Evolutionary conservation across 2,113 vertebrate genomes (phyloP).

Genomic region (Pteronura brasiliensis): DNA sequence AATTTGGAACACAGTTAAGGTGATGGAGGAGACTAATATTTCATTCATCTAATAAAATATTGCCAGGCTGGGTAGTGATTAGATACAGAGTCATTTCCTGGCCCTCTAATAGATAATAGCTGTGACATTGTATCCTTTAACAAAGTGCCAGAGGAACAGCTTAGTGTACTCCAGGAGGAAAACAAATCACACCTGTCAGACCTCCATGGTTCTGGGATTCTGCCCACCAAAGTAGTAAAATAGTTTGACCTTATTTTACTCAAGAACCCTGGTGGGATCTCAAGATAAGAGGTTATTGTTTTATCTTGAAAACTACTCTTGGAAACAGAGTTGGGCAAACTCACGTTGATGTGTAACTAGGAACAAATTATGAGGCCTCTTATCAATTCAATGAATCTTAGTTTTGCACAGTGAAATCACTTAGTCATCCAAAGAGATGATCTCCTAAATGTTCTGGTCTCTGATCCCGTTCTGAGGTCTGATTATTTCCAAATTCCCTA

Average conservation of each 20-base stretch:
- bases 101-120: slow-evolving; percentile 41
- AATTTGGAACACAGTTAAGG: slow-evolving; percentile 55
- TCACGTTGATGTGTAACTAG: not conserved
- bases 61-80: slow-evolving; percentile 31
- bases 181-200: slow-evolving; percentile 44
- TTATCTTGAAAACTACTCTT: not conserved
- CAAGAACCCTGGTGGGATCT: slow-evolving; percentile 10
- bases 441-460: not conserved
- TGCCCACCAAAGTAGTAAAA: not conserved
- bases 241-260: slow-evolving; percentile 11
- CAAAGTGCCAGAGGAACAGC: slow-evolving; percentile 2
- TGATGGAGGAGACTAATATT: slow-evolving; percentile 50
- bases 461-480: not conserved
- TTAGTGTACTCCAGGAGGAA: not conserved
- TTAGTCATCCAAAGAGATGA: not conserved
- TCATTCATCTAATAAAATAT: slow-evolving; percentile 58
- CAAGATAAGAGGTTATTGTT: not conserved
- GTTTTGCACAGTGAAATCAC: not conserved
- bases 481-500: not conserved
- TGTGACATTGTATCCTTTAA: slow-evolving; percentile 62
- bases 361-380: not conserved
- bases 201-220: not conserved
- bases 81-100: slow-evolving; percentile 33
- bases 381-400: not conserved
- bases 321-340: not conserved